Base-by-base conservation (phyloP, 2,797 vertebrate species). In the Microtus californicus region DNA sequence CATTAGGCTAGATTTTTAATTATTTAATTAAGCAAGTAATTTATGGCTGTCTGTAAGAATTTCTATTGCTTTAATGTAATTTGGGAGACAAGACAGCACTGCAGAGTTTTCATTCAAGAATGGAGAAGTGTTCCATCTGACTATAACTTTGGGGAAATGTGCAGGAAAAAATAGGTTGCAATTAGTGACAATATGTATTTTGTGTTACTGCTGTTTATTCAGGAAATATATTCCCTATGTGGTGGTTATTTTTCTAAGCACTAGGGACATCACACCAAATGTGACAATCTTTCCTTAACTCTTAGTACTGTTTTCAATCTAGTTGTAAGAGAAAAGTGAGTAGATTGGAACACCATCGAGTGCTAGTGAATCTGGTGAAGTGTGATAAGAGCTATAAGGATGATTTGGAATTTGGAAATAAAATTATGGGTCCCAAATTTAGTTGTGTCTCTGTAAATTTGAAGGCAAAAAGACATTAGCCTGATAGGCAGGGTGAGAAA, bases 31-130 rank as follows among this genome's bases (percentile, higher is more conserved):
- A 45, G 51, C 8, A 67, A 78, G 11, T 31, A 34, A 79, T 54
- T 65, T 34, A 17, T 56, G 77, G 89, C 19, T 90, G 14, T 59
- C 8, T n/a, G 1, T 51, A 77, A 63, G 12, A 59, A 19, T 90
- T 94, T 87, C 69, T 54, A 11, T 69, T 63, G 61, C 54, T 91
- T 93, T 73, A 83, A 87, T 80, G 2, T 90, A 9, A 59, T 63
- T 40, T 37, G 63, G 82, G 45, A 83, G 45, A 83, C 21, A 56
- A 43, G 6, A 61, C 54, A 12, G 2, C 19, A 67, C 17, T 91
- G 21, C 10, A 79, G 77, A 80, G 10, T 87, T 79, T 93, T 89
- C 31, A 89, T 81, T 27, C 3, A 96, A 13, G 2, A 43, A 5
- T 65, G 4, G 2, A 5, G 23, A 77, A 65, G 27, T 86, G 10